These are phyloP conservation scores for Spea hammondii DNA, from an alignment of 2,797 vertebrate genomes.

Conservation along the genomic window DNA sequence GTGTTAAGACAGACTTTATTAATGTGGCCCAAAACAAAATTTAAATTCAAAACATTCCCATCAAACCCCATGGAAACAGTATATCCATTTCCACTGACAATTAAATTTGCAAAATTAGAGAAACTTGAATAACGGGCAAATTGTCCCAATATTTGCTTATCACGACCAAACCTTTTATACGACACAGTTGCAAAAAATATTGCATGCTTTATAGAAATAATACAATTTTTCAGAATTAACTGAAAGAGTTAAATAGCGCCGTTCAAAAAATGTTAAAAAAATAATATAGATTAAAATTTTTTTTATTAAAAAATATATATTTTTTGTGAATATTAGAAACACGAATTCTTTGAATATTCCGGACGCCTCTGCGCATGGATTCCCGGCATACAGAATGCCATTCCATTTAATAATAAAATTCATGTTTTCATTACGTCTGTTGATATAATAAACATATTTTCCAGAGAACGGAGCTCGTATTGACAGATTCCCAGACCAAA, in stretches of 20 bases:
- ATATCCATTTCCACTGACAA: neutral
- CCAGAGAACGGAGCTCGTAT: constrained; percentile 1
- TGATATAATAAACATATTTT: constrained; percentile 31
- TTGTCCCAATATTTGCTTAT: neutral
- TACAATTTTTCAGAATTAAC: no score
- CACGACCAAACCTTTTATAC: no score
- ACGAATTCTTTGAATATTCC: no score
- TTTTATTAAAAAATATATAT: no score
- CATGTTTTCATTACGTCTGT: constrained; percentile 25
- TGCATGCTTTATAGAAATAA: no score
- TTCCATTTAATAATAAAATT: constrained; percentile 14
- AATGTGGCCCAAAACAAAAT: neutral
- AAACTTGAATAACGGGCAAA: neutral
- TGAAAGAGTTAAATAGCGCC: neutral
- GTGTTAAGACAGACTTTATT: constrained; percentile 1
- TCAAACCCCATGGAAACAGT: neutral
- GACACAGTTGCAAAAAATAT: no score
- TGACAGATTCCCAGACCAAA: constrained; percentile 24
- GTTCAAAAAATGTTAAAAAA: no score
- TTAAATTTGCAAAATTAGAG: neutral
- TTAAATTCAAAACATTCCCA: constrained; percentile 4
- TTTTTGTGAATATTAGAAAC: no score
- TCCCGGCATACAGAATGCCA: constrained; percentile 5
- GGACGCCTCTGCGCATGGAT: constrained; percentile 3
- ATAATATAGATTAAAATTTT: no score